A percentile compares a stretch with the other conserved stretches of the same genome.
phyloP scores from a whole-genome alignment of 1,140 invertebrate genomes.

The Anthonomus grandis region DNA sequence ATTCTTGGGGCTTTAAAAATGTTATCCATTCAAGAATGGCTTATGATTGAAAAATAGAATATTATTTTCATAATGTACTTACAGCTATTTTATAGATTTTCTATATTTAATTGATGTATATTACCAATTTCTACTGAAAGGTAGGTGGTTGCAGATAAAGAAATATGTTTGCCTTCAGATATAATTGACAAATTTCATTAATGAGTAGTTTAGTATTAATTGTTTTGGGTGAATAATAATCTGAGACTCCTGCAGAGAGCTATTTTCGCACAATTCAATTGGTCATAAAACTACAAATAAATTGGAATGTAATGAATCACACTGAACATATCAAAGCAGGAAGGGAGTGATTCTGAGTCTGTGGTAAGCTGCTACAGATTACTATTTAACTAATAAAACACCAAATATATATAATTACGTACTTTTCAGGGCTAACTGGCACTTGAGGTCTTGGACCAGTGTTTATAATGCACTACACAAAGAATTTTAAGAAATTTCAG shows the following conservation, averaged over 20 bases:
- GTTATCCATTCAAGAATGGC: too few relatives aligned
- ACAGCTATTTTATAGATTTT: too few relatives aligned
- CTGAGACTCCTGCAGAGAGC: constrained; percentile 1
- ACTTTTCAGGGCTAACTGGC: constrained; percentile 15
- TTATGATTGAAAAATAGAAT: too few relatives aligned
- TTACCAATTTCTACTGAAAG: too few relatives aligned
- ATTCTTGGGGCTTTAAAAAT: too few relatives aligned
- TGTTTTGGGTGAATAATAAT: too few relatives aligned
- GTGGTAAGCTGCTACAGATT: constrained; percentile 1
- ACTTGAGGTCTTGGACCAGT: constrained; percentile 13
- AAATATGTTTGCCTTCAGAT: too few relatives aligned
- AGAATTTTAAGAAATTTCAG: constrained; percentile 16
- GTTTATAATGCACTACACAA: constrained; percentile 28
- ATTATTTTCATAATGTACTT: too few relatives aligned
- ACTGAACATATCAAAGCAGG: constrained; percentile 8
- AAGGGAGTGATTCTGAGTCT: constrained; percentile 8
- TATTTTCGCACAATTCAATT: constrained; percentile 13
- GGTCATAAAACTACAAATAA: neutral
- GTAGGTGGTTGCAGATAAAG: too few relatives aligned
- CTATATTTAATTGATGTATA: too few relatives aligned
- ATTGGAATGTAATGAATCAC: constrained; percentile 16
- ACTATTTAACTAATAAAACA: constrained; percentile 6
- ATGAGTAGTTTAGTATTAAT: too few relatives aligned
- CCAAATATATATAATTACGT: constrained; percentile 10
- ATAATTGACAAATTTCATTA: too few relatives aligned